phyloP scores from a whole-genome alignment of 23 tunicate genomes.

The Trididemnum miniatum region DNA sequence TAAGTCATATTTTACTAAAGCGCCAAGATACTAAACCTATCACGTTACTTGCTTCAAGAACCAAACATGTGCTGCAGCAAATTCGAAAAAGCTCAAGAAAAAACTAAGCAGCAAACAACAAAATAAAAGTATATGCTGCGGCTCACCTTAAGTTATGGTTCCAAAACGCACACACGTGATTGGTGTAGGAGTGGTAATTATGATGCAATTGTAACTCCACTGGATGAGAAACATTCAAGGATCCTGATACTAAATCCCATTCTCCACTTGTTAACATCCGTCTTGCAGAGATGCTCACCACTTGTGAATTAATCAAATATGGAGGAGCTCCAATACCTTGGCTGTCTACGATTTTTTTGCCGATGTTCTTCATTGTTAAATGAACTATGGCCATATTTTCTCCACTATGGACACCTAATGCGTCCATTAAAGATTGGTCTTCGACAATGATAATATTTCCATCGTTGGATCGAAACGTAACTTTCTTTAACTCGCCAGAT shows the following conservation, averaged over 20 bases:
- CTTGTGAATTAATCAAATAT: slow-evolving; percentile 60
- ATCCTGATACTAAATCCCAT: background rate
- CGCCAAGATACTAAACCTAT: no score
- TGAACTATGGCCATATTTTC: slow-evolving; percentile 57
- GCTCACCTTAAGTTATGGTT: background rate
- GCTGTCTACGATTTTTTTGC: slow-evolving; percentile 53
- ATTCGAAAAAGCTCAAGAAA: no score
- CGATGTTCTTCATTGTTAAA: slow-evolving; percentile 50
- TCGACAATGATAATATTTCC: slow-evolving; percentile 22
- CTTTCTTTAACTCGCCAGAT: background rate
- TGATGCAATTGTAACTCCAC: slow-evolving; percentile 17
- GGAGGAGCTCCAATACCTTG: slow-evolving; percentile 18
- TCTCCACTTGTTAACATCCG: background rate
- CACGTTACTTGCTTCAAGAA: no score
- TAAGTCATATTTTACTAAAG: no score
- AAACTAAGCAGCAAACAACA: no score
- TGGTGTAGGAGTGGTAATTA: background rate
- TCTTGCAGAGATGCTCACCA: slow-evolving; percentile 40
- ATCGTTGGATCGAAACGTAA: slow-evolving; percentile 11
- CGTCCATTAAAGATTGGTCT: slow-evolving; percentile 39
- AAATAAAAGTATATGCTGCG: no score
- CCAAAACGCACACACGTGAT: slow-evolving; percentile 81
- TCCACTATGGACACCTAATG: background rate
- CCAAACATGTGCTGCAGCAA: no score
- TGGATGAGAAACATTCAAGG: background rate